Conservation (phyloP, 1,140 invertebrate species). For the Lordiphosa clarofinis region DNA sequence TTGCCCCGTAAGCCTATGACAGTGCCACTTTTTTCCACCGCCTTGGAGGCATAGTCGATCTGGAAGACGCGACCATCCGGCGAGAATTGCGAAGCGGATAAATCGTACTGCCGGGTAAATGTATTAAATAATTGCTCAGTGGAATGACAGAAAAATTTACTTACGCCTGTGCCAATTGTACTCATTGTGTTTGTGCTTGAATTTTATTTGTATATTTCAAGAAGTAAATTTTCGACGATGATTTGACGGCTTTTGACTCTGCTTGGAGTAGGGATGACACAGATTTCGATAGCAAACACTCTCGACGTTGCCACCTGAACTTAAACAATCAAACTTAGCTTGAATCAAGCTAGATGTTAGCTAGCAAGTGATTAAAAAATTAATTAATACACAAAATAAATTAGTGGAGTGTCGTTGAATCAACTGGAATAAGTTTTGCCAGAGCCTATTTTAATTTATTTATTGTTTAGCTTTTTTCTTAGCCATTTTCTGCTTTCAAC, state of each 20-base stretch:
- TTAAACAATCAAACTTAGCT: too few species aligned
- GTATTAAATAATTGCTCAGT: background rate
- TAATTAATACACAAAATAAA: background rate
- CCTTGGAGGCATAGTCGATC: slow-evolving; percentile 99
- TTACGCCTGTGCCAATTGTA: slow-evolving; percentile 97
- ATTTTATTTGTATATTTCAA: slow-evolving; percentile 16
- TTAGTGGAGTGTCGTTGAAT: too few species aligned
- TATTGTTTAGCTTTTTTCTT: too few species aligned
- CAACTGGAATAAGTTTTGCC: too few species aligned
- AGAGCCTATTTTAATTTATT: too few species aligned
- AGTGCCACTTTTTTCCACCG: slow-evolving; percentile 99
- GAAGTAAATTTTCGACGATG: slow-evolving; percentile 48
- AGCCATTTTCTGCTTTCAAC: too few species aligned
- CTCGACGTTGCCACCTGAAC: background rate
- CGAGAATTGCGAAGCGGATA: slow-evolving; percentile 99
- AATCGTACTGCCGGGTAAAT: slow-evolving; percentile 89
- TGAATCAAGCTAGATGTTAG: too few species aligned
- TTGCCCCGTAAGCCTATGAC: slow-evolving; percentile 96
- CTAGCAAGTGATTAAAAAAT: background rate
- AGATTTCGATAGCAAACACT: slow-evolving; percentile 1
- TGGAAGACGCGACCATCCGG: slow-evolving; percentile 99
- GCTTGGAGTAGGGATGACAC: slow-evolving; percentile 19
- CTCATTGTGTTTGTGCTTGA: slow-evolving; percentile 85
- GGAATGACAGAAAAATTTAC: slow-evolving; percentile 73
- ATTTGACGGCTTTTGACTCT: slow-evolving; percentile 73